Base-by-base conservation (phyloP, 2,113 vertebrate genomes). In the Pterocles burchelli region DNA sequence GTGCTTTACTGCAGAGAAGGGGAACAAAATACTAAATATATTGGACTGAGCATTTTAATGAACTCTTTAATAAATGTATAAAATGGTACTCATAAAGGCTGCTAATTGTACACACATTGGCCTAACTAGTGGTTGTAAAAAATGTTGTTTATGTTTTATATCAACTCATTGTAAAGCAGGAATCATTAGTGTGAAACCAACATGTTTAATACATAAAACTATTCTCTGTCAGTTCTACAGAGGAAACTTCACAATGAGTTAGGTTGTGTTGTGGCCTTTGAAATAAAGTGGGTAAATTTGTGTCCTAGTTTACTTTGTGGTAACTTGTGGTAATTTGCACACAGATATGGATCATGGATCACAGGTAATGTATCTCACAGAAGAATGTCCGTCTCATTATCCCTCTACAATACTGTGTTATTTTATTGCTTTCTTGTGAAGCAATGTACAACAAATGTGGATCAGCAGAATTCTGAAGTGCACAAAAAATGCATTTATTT, bases 121-220 rank as follows among this genome's bases (percentile, higher is more conserved):
- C 90, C 74, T 97, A 95, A 97, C 68, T 89, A 81, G 81, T 54
- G 66, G 61, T 54, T 92, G 61, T 96, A 97, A 95, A 97, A 96
- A 87, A 83, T 73, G n/a, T 78, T 96, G 91, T 91, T 97, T 97
- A 85, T 85, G 67, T 95, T 98, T 97, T 94, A 85, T 93, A 95
- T 94, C 85, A 95, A 91, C 65, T 84, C 52, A 63, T 46, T 55
- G 59, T 33, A 83, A 78, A 90, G 66, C 51, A 90, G 75, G 48
- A 21, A 70, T 89, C 76, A 87, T 94, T 71, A 89, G 9, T 26
- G n/a, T 57, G 67, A 90, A 95, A 87, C 8, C 3, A 76, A 62
- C 16, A n/a, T 38, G 36, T 5, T 75, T 90, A 78, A 82, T 82
- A 55, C 48, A 68, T 58, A 66, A 75, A 88, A 68, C 11, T 74